These are phyloP conservation scores for Neelides sp. DNA, from an alignment of 1,140 invertebrate species.

Conservation along the genomic window DNA sequence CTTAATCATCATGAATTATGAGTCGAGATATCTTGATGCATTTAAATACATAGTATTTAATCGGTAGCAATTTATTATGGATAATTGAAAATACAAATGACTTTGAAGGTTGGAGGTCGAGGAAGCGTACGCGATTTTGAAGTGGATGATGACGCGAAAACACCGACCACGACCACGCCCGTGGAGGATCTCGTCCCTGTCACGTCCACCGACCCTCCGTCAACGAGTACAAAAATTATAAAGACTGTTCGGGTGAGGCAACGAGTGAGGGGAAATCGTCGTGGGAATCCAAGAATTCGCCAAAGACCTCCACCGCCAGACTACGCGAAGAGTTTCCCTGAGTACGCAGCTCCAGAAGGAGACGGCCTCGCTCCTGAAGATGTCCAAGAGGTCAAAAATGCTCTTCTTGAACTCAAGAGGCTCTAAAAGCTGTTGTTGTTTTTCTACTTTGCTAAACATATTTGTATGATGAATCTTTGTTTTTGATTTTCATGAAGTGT, in stretches of 20 bases:
- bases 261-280: constrained; percentile 21
- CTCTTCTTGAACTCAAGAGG: constrained; percentile 29
- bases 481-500: too few species aligned
- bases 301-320: constrained; percentile 21
- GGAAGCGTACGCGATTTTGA: too few species aligned
- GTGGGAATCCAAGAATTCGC: constrained; percentile 17
- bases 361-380: constrained; percentile 24
- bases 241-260: constrained; percentile 30
- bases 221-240: constrained; percentile 29
- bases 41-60: too few species aligned
- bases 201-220: constrained; percentile 1
- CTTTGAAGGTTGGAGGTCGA: too few species aligned
- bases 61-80: too few species aligned
- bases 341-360: constrained; percentile 25
- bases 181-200: not conserved
- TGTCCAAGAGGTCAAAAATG: constrained; percentile 29
- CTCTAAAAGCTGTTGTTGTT: constrained; percentile 11
- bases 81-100: too few species aligned
- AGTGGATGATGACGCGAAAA: not conserved
- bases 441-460: too few species aligned
- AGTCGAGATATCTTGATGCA: too few species aligned
- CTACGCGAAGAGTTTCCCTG: constrained; percentile 24
- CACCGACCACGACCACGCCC: not conserved
- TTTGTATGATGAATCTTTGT: too few species aligned
- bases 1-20: too few species aligned